Conservation (phyloP, 2,113 vertebrate species). For the Istiophorus platypterus region DNA sequence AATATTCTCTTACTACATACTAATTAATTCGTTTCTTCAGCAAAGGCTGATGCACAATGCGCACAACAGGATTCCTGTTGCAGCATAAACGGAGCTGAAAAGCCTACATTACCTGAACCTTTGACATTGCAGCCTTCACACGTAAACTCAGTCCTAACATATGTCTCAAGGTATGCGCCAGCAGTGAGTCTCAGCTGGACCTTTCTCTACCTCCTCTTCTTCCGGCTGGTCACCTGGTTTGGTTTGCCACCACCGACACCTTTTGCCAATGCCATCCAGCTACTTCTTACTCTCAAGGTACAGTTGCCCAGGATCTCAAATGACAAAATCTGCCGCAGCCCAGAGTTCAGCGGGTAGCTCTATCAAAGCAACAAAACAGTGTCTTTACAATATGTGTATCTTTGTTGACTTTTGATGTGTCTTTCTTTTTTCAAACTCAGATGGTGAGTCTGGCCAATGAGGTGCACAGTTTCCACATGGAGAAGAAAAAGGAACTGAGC, state of each 20-base stretch:
- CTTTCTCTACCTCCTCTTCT: conserved; percentile 93
- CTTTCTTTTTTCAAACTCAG: conserved; percentile 70
- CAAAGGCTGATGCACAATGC: not conserved
- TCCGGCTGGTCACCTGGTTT: conserved; percentile 85
- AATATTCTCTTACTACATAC: no score
- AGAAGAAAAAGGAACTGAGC: conserved; percentile 88
- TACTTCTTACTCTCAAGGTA: conserved; percentile 93
- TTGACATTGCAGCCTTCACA: not conserved
- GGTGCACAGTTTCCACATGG: conserved; percentile 84
- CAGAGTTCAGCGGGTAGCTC: not conserved
- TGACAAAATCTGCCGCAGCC: no score
- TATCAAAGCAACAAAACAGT: not conserved
- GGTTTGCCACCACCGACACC: conserved; percentile 87
- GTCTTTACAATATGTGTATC: not conserved
- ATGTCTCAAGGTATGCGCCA: conserved; percentile 84
- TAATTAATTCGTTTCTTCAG: no score
- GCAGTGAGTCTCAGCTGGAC: conserved; percentile 89
- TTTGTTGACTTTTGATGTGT: not conserved
- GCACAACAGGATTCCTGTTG: not conserved
- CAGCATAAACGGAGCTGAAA: not conserved
- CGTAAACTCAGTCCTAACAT: not conserved
- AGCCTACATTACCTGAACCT: not conserved
- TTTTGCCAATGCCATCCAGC: conserved; percentile 91
- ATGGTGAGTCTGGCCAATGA: conserved; percentile 94
- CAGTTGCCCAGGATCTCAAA: not conserved